Evolutionary conservation across 2,797 vertebrate species (phyloP), one percentile per base, ranked within the genome.

Genomic region (Schizothorax lantsangensis): DNA sequence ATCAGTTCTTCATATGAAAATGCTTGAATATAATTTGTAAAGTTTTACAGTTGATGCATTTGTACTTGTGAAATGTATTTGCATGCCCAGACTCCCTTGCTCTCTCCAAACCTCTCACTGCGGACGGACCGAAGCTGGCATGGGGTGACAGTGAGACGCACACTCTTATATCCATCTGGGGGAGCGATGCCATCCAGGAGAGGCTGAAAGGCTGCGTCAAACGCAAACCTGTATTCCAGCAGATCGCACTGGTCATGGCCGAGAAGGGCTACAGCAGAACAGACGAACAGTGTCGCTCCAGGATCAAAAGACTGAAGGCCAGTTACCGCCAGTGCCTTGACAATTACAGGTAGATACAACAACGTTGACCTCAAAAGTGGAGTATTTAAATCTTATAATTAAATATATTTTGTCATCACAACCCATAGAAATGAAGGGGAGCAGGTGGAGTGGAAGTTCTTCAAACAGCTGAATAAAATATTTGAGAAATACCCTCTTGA

Each of bases 401-500:
- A 73, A 84, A 23, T 40, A 10, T 64, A 4, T 66, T 84, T 57
- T 49, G 1, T 0, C 86, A 12, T 91, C 87, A 86, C 71, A 38
- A 33, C 26, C 23, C 14, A 30, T 89, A 95, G 95, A 74, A 73
- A 66, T 73, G 84, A 86, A 90, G 92, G 93, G 69, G 94, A 94
- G 2, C 93, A 91, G 75, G 92, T 94, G 71, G 94, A 95, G 54
- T 95, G 94, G 91, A 95, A 95, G 87, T 95, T 88, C 88, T 95
- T 94, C 43, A 92, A 93, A 49, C 93, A 94, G 91, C n/a, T 95
- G 88, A 81, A 94, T 86, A 89, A 90, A 57, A 89, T 94, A 75
- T 94, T 95, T 71, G 93, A 93, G 69, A 91, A 62, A 89, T 93
- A 95, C 78, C 93, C 87, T 89, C 49, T 69, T n/a, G 84, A 85